phyloP scores from a whole-genome alignment of 92 coral and sea anemone genomes.

The Epizoanthus rinbou region DNA sequence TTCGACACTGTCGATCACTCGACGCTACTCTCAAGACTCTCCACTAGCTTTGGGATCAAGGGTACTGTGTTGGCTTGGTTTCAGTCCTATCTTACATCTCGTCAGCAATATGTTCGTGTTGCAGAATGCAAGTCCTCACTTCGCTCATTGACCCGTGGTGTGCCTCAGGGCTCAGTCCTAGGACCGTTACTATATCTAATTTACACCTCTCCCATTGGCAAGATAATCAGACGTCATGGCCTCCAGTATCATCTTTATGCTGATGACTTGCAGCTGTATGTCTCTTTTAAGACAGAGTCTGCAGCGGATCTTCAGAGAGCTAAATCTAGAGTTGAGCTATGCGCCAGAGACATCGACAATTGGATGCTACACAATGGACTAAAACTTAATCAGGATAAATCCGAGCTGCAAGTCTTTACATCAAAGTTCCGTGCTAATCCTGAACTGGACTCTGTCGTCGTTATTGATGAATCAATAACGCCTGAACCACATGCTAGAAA shows the following conservation, averaged over 20 bases:
- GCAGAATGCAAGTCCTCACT: conserved; percentile 4
- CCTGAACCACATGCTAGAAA: conserved; percentile 20
- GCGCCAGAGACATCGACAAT: conserved; percentile 36
- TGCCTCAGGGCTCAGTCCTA: too few relatives aligned
- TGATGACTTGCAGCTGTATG: too few relatives aligned
- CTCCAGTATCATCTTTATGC: conserved; percentile 12
- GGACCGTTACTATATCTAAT: conserved; percentile 41
- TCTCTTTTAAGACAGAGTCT: conserved; percentile 32
- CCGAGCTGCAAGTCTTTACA: conserved; percentile 28
- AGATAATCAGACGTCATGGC: conserved; percentile 38
- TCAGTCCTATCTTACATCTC: conserved; percentile 20
- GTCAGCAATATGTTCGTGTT: conserved; percentile 34
- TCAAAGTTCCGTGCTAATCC: conserved; percentile 45
- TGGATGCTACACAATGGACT: conserved; percentile 48
- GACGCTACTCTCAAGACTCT: background rate
- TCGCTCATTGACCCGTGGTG: conserved; percentile 34
- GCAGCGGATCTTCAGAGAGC: conserved; percentile 25
- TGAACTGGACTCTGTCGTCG: conserved; percentile 36
- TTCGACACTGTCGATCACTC: too few relatives aligned
- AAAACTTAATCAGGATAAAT: conserved; percentile 41
- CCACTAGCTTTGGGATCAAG: conserved; percentile 48
- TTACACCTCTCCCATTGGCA: conserved; percentile 48
- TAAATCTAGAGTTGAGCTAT: conserved; percentile 30
- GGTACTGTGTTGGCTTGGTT: conserved; percentile 42
- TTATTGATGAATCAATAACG: conserved; percentile 27